phyloP scores from a whole-genome alignment of 2,113 vertebrate species.

The Catharus minimus region DNA sequence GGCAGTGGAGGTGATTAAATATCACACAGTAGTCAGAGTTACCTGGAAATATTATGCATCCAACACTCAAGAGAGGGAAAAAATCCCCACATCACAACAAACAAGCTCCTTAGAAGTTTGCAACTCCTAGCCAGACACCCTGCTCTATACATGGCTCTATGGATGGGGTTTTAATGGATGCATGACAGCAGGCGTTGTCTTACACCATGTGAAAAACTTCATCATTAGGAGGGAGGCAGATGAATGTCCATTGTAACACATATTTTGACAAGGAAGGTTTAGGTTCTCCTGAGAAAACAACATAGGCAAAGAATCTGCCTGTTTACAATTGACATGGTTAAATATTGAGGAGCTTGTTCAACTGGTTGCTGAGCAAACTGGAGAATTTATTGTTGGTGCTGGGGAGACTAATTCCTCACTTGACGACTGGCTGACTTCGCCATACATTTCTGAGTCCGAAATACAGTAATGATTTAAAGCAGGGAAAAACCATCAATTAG shows the following conservation, averaged over 20 bases:
- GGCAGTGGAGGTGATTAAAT: constrained; percentile 69
- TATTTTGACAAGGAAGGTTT: constrained; percentile 58
- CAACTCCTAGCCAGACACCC: neutral
- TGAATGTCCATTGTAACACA: constrained; percentile 35
- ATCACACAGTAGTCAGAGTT: constrained; percentile 53
- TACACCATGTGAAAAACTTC: constrained; percentile 27
- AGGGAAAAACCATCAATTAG: constrained; percentile 61
- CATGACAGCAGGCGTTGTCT: neutral
- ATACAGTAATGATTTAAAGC: constrained; percentile 56
- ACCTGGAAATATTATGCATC: constrained; percentile 61
- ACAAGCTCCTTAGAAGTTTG: neutral
- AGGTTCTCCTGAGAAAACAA: constrained; percentile 49
- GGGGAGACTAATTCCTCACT: constrained; percentile 14
- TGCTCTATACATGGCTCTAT: neutral
- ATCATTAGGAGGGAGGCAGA: constrained; percentile 50
- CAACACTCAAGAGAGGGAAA: neutral
- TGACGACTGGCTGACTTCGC: constrained; percentile 12
- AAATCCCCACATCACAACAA: neutral
- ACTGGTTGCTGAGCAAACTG: constrained; percentile 20
- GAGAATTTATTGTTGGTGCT: constrained; percentile 4
- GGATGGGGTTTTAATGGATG: constrained; percentile 34
- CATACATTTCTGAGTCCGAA: constrained; percentile 34
- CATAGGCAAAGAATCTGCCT: constrained; percentile 21
- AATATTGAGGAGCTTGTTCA: constrained; percentile 44
- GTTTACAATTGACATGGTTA: constrained; percentile 33